Base-by-base conservation (phyloP, 2,888 invertebrate species). In the Drosophila kokeensis region DNA sequence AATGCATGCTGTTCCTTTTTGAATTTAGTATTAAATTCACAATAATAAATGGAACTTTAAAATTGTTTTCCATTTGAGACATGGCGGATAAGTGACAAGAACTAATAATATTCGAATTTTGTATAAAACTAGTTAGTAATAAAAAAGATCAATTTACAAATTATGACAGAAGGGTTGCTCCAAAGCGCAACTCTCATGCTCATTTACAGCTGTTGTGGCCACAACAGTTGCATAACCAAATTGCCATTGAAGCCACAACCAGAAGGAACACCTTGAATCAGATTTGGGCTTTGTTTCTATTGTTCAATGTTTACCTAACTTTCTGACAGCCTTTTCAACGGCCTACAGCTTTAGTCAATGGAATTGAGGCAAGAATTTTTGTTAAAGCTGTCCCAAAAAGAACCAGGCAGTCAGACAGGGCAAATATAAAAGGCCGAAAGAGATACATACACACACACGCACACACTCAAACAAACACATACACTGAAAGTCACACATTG, bases 241-340 rank as follows among this genome's bases (percentile, higher is more conserved):
- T 49, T 60, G 30, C 4, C 57, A 73, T 61, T 45, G 53, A 24
- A 40, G 48, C 52, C 58, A 53, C 32, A 59, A 45, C 7, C 5
- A 8, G 4, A 18, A 36, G 11, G n/a, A 29, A 67, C 68, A 57
- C 57, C 40, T 59, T 72, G 36, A 29, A 54, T 52, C 24, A 24
- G 24, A 21, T 24, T 48, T 68, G 34, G 53, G 30, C 50, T 61
- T 79, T 78, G 80, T 75, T 61, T 63, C 63, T 48, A 69, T 78
- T 78, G 79, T 79, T 53, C 15, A 38, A 30, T 64, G 67, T 68
- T 79, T 77, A 63, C 52, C 40, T 42, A 77, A 77, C 69, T 74
- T 75, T 49, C 66, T 68, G 68, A 65, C 70, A 60, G 58, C 42
- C 80, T 68, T 78, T 78, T 71, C 71, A 62, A 62, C 66, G 66